These are phyloP conservation scores for Mormyrus iriodes DNA, from an alignment of 2,113 vertebrate species.

Conservation along the genomic window DNA sequence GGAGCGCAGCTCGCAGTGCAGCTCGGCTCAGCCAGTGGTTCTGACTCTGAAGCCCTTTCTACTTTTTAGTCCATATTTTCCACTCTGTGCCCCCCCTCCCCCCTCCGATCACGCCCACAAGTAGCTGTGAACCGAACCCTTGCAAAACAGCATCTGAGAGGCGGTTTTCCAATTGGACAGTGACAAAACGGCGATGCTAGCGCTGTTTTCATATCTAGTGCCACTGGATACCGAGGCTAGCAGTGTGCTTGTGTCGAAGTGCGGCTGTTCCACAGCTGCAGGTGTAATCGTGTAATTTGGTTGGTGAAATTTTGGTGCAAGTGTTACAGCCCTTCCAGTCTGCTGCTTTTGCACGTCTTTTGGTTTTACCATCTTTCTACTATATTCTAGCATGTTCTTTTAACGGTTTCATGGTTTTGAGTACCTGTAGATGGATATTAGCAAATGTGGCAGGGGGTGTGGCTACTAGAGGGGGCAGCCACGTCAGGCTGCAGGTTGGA, in stretches of 20 bases:
- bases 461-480: not conserved
- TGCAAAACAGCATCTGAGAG: constrained; percentile 59
- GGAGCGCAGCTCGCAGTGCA: not conserved
- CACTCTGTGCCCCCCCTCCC: constrained; percentile 28
- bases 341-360: constrained; percentile 67
- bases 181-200: not conserved
- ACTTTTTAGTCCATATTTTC: constrained; percentile 41
- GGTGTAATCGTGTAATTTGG: not conserved
- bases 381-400: constrained; percentile 57
- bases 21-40: not conserved
- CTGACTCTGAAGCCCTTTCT: constrained; percentile 38
- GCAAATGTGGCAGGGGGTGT: constrained; percentile 1
- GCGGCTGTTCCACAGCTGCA: not conserved
- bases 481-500: constrained; percentile 42
- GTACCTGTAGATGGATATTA: constrained; percentile 44
- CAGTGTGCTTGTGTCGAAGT: not conserved
- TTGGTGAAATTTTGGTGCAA: not conserved
- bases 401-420: constrained; percentile 53
- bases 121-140: constrained; percentile 50
- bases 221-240: not conserved
- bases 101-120: not conserved
- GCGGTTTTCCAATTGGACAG: constrained; percentile 14
- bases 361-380: constrained; percentile 39
- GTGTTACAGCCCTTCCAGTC: constrained; percentile 9
- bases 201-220: not conserved